Conservation (phyloP, 2,113 vertebrate genomes). For the Taxidea taxus region DNA sequence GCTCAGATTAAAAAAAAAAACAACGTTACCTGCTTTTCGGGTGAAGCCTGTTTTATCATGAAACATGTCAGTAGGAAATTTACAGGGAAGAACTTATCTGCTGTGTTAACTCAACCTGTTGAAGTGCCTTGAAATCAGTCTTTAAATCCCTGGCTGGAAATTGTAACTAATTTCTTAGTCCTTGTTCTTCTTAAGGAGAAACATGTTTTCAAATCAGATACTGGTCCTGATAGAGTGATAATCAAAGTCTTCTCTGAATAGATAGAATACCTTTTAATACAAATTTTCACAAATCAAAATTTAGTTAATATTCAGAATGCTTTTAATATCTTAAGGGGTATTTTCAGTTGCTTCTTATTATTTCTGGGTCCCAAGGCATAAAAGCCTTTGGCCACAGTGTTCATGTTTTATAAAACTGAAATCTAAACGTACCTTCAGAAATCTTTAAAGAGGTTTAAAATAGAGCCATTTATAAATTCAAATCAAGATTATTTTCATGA, state of each 20-base stretch:
- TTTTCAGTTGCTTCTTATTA: not conserved
- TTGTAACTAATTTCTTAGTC: slow-evolving; percentile 41
- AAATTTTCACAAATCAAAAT: not conserved
- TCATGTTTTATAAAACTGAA: not conserved
- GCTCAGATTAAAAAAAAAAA: slow-evolving; percentile 47
- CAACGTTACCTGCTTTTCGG: slow-evolving; percentile 38
- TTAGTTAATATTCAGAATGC: not conserved
- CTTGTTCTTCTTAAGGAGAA: slow-evolving; percentile 42
- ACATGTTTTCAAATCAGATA: slow-evolving; percentile 45
- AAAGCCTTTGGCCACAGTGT: not conserved
- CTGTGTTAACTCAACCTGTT: slow-evolving; percentile 62
- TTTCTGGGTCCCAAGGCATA: not conserved
- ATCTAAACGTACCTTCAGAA: not conserved
- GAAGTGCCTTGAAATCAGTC: slow-evolving; percentile 50
- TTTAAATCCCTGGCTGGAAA: slow-evolving; percentile 41
- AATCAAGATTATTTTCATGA: slow-evolving; percentile 1
- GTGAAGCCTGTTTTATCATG: slow-evolving; percentile 60
- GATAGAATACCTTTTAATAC: not conserved
- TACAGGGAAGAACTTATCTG: slow-evolving; percentile 52
- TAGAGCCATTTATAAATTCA: slow-evolving; percentile 36
- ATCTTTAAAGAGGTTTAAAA: not conserved
- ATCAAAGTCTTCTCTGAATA: not conserved
- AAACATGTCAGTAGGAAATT: slow-evolving; percentile 63
- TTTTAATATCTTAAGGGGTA: not conserved
- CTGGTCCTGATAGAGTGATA: not conserved